Evolutionary conservation across 2,113 vertebrate genomes (phyloP).

Genomic region (Anthoscopus minutus): DNA sequence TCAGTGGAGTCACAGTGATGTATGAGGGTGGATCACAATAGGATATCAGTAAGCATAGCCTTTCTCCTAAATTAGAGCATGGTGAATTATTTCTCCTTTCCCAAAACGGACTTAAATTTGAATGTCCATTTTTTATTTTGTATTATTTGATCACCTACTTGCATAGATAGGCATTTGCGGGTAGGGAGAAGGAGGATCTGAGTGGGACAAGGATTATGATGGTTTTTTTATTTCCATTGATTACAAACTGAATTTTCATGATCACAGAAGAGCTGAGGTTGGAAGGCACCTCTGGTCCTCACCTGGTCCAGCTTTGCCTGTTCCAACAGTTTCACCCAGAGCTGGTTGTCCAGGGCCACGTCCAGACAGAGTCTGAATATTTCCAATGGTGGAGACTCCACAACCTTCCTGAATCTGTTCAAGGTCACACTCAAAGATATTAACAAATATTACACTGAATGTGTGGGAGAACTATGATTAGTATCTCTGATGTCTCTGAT

Average conservation of each 20-base stretch:
- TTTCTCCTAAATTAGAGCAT: not conserved
- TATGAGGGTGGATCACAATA: accelerated
- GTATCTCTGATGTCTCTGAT: not conserved
- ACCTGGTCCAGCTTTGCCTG: not conserved
- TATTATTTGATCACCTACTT: not conserved
- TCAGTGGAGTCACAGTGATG: not conserved
- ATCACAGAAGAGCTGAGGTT: not conserved
- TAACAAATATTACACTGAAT: not conserved
- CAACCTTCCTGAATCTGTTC: not conserved
- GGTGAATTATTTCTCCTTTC: not conserved
- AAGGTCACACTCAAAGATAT: not conserved
- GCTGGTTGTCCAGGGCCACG: not conserved
- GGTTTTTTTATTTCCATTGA: not conserved
- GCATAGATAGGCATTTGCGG: not conserved
- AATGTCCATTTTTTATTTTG: not conserved
- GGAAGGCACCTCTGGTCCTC: not conserved
- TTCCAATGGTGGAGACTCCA: not conserved
- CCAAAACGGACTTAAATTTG: not conserved
- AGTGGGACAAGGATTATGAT: accelerated
- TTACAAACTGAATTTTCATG: not conserved
- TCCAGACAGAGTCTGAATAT: accelerated
- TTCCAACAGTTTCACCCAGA: not conserved
- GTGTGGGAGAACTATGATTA: no score
- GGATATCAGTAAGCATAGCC: not conserved
- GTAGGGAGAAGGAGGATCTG: not conserved